Evolutionary conservation across 2,888 invertebrate genomes (phyloP), one percentile per base, ranked within the genome.

Genomic region (Amblyjoppa fuscipennis): DNA sequence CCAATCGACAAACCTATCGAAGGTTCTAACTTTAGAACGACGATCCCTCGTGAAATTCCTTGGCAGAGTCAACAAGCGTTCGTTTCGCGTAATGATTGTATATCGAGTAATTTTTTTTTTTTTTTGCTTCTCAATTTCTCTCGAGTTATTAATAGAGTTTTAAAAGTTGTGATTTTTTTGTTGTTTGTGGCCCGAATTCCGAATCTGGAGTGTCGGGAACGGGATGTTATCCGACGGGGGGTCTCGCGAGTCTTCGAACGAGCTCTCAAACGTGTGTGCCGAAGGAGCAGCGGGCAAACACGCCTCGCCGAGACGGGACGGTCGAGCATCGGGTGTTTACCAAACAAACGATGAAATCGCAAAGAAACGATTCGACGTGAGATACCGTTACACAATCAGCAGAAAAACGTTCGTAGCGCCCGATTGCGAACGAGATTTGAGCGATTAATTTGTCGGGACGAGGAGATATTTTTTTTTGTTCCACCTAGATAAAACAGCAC

Each of bases 361-460:
- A 56, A 78, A 56, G 49, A 77, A 66, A 73, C 28, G 7, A 45
- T 49, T 41, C 64, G 59, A 34, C 51, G 11, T 38, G 51, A 31
- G 31, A 51, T 41, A 73, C 73, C 73, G 74, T 59, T 81, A 75
- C 51, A 90, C 92, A 89, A 93, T 92, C 38, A 28, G 25, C 59
- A 59, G 59, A 59, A 28, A 59, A 59, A 28, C 28, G 59, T 59
- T 59, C 20, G 11, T 59, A 25, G 3, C 25, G 1, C 2, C 25
- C 4, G 11, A 59, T 28, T 25, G 59, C 4, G 59, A 59, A 28
- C 9, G 59, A 59, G 59, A 59, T 13, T 59, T 28, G 4, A 28
- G 59, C 1, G 28, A 59, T 16, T 16, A 28, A 59, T 59, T 59
- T 9, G 25, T 59, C 59, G 59, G 4, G 28, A 59, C 25, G 28